Evolutionary conservation across 2,888 invertebrate genomes (phyloP).

Genomic region (Trichopoda pennipes): DNA sequence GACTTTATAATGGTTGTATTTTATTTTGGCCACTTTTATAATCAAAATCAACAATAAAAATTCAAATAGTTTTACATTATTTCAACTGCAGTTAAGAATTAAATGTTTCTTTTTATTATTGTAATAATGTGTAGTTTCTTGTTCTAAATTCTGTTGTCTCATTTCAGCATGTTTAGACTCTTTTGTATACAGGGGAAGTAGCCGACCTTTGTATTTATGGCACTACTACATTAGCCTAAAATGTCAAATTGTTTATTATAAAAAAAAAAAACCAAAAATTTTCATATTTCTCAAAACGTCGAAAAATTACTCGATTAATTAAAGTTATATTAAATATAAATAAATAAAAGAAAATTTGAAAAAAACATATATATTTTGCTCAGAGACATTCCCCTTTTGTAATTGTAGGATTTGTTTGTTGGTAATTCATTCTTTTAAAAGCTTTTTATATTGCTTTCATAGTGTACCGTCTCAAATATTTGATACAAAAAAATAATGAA

Average conservation of each 20-base stretch:
- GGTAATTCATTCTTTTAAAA: slow-evolving; percentile 56
- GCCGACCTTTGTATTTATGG: neutral
- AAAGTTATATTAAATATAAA: no score
- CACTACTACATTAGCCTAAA: no score
- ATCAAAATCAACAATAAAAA: slow-evolving; percentile 41
- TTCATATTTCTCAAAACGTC: no score
- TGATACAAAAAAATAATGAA: neutral
- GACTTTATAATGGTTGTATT: slow-evolving; percentile 62
- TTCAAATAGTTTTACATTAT: slow-evolving; percentile 42
- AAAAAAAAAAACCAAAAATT: no score
- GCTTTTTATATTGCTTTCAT: slow-evolving; percentile 46
- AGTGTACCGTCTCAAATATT: slow-evolving; percentile 14
- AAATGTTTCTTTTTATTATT: slow-evolving; percentile 44
- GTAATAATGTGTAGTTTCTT: slow-evolving; percentile 55
- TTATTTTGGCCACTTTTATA: slow-evolving; percentile 56
- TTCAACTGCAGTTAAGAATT: slow-evolving; percentile 51
- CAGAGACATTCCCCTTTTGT: no score
- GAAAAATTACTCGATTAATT: no score
- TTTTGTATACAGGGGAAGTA: slow-evolving; percentile 25
- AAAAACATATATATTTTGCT: no score
- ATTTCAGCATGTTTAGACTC: slow-evolving; percentile 26
- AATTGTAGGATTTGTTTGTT: slow-evolving; percentile 41
- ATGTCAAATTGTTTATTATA: no score
- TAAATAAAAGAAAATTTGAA: no score
- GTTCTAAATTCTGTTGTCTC: slow-evolving; percentile 38